Evolutionary conservation across 2,113 vertebrate species (phyloP), one percentile per base, ranked within the genome.

Genomic region (Ornithorhynchus anatinus): DNA sequence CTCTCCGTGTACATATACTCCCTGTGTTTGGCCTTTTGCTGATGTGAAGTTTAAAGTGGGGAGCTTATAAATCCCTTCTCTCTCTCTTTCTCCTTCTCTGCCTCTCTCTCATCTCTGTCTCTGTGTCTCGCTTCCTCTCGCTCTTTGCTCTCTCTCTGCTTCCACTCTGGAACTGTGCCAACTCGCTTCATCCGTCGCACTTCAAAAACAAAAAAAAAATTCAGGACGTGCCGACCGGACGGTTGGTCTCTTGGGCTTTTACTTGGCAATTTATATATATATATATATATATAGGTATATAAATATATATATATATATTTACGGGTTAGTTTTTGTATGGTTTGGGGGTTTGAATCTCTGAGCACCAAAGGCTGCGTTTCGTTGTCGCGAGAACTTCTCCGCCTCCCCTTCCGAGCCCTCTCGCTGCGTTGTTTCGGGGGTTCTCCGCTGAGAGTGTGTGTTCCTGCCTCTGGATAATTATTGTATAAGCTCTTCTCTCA

Each of bases 1-100:
- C 80, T 80, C 53, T 56, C n/a, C n/a, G n/a, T 88, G 87, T 91
- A 86, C 84, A 92, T 89, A 87, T 66, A 29, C 81, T 66, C 73
- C 85, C 73, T 14, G 64, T 79, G 86, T 88, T 87, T 80, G 79
- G 80, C 77, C 71, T 70, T 72, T 72, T 20, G 50, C 66, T 48
- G n/a, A 84, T 39, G 52, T 23, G 63, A 75, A 39, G 43, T 53
- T 37, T 60, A 7, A 7, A 29, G 59, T 65, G 66, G 74, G 77
- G 79, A 75, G 84, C 86, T 80, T 72, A 59, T 81, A 82, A 43
- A 57, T n/a, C n/a, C n/a, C n/a, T n/a, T n/a, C n/a, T n/a, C n/a
- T n/a, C n/a, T n/a, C n/a, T n/a, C n/a, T n/a, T n/a, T n/a, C n/a
- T n/a, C n/a, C 48, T 60, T 77, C 71, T 64, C 70, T 67, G 80